These are phyloP conservation scores for Holothuria glaberrima DNA, from an alignment of 35 echinoderm and acorn worm species.

Conservation along the genomic window DNA sequence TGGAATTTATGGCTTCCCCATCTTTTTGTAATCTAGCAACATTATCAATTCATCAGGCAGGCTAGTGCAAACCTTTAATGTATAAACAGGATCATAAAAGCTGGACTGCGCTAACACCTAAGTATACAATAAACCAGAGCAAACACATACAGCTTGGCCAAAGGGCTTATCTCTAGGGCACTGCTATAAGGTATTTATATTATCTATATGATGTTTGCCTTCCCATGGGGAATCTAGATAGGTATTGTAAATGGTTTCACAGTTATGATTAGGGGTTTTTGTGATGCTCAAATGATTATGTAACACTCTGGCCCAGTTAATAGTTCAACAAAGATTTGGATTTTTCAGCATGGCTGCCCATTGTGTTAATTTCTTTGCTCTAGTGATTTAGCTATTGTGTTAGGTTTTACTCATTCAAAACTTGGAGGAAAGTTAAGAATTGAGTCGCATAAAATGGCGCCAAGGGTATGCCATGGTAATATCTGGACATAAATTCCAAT, in stretches of 20 bases:
- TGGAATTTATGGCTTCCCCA: slow-evolving; percentile 42
- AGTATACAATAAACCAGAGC: slow-evolving; percentile 23
- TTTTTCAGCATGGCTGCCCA: not conserved
- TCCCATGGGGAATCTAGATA: not conserved
- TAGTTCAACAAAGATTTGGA: slow-evolving; percentile 14
- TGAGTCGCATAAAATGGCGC: no score
- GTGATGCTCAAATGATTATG: slow-evolving; percentile 9
- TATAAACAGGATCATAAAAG: slow-evolving; percentile 39
- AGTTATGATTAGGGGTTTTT: slow-evolving; percentile 33
- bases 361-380: no score
- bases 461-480: no score
- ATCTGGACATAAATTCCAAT: no score
- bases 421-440: no score
- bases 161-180: slow-evolving; percentile 20
- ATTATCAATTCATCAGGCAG: slow-evolving; percentile 26
- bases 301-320: slow-evolving; percentile 12
- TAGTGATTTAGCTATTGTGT: no score
- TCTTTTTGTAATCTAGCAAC: slow-evolving; percentile 28
- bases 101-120: not conserved
- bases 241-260: slow-evolving; percentile 11
- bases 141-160: not conserved
- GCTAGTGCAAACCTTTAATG: slow-evolving; percentile 1
- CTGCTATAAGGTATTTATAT: slow-evolving; percentile 16
- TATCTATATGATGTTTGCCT: slow-evolving; percentile 31
- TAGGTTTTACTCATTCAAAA: no score